A percentile compares a stretch with the other conserved stretches of the same genome.
Conservation (phyloP, 2,113 vertebrate species). For the Hemiscyllium ocellatum region DNA sequence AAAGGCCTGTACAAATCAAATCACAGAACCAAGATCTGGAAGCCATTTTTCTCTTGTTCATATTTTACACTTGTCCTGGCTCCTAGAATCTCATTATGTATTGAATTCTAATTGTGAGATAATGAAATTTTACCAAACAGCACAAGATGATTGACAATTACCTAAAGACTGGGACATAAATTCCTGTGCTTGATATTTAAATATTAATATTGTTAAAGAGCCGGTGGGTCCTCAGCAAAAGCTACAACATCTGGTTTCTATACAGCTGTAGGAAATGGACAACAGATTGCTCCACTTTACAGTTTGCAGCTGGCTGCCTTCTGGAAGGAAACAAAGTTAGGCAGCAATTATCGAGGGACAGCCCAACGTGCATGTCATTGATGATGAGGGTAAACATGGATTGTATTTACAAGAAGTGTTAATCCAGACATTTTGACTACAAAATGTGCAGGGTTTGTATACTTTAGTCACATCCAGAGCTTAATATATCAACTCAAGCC, state of each 20-base stretch:
- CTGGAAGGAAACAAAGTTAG: slow-evolving; percentile 10
- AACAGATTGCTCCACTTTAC: slow-evolving; percentile 33
- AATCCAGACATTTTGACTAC: not conserved
- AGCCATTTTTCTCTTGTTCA: not conserved
- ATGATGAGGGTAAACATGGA: slow-evolving; percentile 11
- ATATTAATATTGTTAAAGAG: slow-evolving; percentile 1
- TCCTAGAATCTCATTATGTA: not conserved
- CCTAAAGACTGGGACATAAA: not conserved
- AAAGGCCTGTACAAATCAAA: not conserved
- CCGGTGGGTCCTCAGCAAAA: not conserved
- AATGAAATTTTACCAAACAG: not conserved
- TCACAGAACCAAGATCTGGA: not conserved
- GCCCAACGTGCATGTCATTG: slow-evolving; percentile 9
- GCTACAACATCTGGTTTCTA: slow-evolving; percentile 17
- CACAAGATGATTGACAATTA: not conserved
- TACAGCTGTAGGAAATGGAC: slow-evolving; percentile 2
- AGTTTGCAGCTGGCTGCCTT: slow-evolving; percentile 20
- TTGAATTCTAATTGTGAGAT: slow-evolving; percentile 26
- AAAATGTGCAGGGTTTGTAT: not conserved
- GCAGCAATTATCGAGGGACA: not conserved
- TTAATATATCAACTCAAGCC: not conserved
- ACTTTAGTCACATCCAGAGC: not conserved
- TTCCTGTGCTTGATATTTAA: not conserved
- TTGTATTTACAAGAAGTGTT: slow-evolving; percentile 8
- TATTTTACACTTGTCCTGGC: not conserved